Evolutionary conservation across 2,113 vertebrate genomes (phyloP).

Genomic region (Epinephelus cyanopodus): DNA sequence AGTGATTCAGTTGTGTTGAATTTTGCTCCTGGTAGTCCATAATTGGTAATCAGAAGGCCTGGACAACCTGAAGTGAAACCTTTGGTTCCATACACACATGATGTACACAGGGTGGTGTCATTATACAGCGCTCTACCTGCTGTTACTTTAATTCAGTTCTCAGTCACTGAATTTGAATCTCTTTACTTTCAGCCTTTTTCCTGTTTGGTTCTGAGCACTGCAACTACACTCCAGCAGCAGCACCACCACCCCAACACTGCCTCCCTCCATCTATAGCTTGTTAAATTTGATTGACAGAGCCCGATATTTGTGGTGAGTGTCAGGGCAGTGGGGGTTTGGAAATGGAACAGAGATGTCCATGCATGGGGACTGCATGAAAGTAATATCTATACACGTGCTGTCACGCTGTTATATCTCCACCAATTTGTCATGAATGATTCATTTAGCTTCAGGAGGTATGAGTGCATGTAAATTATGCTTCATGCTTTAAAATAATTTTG

Average conservation of each 20-base stretch:
- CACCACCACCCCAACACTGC: not conserved
- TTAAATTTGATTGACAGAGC: conserved; percentile 77
- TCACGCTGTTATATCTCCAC: conserved; percentile 10
- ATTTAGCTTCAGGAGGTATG: conserved; percentile 19
- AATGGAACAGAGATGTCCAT: conserved; percentile 54
- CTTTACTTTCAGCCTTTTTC: conserved; percentile 19
- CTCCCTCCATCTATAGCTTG: conserved; percentile 55
- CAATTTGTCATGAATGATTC: conserved; percentile 54
- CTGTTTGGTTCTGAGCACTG: conserved; percentile 24
- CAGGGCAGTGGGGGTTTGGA: conserved; percentile 45
- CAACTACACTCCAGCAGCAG: not conserved
- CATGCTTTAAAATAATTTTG: conserved; percentile 30
- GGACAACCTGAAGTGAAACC: conserved; percentile 8
- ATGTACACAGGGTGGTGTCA: not conserved
- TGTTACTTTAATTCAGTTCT: conserved; percentile 22
- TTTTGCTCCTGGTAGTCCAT: conserved; percentile 1
- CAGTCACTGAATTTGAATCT: conserved; percentile 16
- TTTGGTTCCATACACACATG: not conserved
- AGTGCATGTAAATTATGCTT: conserved; percentile 30
- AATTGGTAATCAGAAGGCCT: conserved; percentile 27
- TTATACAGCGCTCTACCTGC: conserved; percentile 1
- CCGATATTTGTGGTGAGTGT: conserved; percentile 61
- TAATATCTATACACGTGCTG: conserved; percentile 34
- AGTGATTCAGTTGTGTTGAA: not conserved
- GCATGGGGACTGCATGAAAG: conserved; percentile 44